phyloP scores from a whole-genome alignment of 2,888 invertebrate genomes.

The Heliconius cydno region DNA sequence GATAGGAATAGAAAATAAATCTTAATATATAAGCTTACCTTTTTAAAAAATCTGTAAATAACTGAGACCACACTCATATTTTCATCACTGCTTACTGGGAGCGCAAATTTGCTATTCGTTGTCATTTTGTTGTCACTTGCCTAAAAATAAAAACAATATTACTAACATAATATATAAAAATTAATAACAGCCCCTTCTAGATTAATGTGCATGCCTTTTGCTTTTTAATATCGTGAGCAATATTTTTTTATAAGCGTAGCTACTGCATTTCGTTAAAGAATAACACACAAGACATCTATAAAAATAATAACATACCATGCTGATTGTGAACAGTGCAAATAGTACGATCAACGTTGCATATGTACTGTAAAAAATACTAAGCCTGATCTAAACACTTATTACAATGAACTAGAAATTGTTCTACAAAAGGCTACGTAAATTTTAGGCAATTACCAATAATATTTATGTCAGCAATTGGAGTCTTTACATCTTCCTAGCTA shows the following conservation, averaged over 20 bases:
- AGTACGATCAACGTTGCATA: constrained; percentile 28
- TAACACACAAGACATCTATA: neutral
- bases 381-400: constrained; percentile 26
- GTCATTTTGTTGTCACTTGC: constrained; percentile 72
- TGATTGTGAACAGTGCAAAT: constrained; percentile 32
- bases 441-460: constrained; percentile 20
- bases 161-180: neutral
- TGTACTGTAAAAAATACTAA: constrained; percentile 32
- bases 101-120: constrained; percentile 70
- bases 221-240: neutral
- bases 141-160: constrained; percentile 53
- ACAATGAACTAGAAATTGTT: constrained; percentile 17
- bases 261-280: neutral
- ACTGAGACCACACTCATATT: constrained; percentile 82
- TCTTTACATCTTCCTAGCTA: constrained; percentile 18
- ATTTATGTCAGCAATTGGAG: neutral
- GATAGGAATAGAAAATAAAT: neutral
- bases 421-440: constrained; percentile 17
- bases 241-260: neutral
- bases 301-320: constrained; percentile 41
- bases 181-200: neutral
- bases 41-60: constrained; percentile 86
- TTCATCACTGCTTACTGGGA: constrained; percentile 75
- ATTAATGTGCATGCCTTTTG: neutral
- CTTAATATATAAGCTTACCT: constrained; percentile 66